These are phyloP conservation scores for Temnothorax rugatulus DNA, from an alignment of 2,888 invertebrate genomes.

Conservation along the genomic window DNA sequence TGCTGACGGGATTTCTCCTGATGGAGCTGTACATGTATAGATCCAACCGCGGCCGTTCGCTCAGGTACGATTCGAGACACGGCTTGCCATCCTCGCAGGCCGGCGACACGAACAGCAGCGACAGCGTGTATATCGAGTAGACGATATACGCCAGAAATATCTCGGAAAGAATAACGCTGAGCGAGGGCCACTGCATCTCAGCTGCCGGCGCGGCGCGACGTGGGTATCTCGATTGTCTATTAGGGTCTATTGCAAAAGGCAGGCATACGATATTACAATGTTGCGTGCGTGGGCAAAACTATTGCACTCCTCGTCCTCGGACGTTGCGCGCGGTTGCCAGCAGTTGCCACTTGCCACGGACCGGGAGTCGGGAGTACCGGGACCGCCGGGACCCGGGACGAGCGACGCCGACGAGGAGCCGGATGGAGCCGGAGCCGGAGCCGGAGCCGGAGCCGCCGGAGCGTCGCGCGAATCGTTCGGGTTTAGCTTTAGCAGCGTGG, in stretches of 20 bases:
- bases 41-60: constrained; percentile 90
- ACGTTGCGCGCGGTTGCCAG: too few species aligned
- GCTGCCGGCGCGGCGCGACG: too few species aligned
- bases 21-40: constrained; percentile 91
- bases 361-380: too few species aligned
- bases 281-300: background rate
- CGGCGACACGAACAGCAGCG: constrained; percentile 91
- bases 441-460: too few species aligned
- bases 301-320: too few species aligned
- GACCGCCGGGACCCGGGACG: too few species aligned
- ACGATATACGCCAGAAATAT: constrained; percentile 91
- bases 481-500: too few species aligned
- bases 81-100: constrained; percentile 89
- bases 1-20: constrained; percentile 87
- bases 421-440: too few species aligned
- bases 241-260: background rate
- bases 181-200: constrained; percentile 86
- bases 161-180: constrained; percentile 89
- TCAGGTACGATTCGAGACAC: constrained; percentile 91
- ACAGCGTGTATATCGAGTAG: constrained; percentile 92
- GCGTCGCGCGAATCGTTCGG: too few species aligned
- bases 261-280: background rate
- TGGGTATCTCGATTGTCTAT: too few species aligned
- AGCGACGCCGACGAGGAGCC: too few species aligned
- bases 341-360: too few species aligned